A percentile compares a stretch with the other conserved stretches of the same genome.
These are phyloP conservation scores for Paratilapia polleni DNA, from an alignment of 2,113 vertebrate species.

Conservation along the genomic window DNA sequence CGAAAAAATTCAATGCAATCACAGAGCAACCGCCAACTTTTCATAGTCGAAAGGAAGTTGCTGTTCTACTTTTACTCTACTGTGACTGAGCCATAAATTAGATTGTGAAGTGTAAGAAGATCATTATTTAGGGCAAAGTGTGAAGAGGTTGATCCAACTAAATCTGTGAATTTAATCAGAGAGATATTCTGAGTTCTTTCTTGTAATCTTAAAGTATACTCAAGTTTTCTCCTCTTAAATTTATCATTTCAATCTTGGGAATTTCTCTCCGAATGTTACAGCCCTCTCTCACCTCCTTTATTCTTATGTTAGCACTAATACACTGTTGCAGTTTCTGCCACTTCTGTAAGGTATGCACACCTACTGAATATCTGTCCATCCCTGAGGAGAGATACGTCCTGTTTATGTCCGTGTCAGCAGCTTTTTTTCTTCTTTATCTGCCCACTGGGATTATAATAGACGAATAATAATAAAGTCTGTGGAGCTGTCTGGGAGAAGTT, in stretches of 20 bases:
- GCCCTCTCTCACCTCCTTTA: not conserved
- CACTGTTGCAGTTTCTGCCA: not conserved
- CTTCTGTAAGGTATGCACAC: not conserved
- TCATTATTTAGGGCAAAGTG: too few species aligned
- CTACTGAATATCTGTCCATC: not conserved
- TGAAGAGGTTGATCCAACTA: too few species aligned
- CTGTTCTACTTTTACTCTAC: too few species aligned
- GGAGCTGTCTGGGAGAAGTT: not conserved
- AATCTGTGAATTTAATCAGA: too few species aligned
- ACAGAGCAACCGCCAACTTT: not conserved
- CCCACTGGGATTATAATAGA: not conserved
- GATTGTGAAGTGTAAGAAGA: too few species aligned
- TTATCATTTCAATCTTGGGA: not conserved
- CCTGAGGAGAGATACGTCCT: not conserved
- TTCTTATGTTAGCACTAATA: not conserved
- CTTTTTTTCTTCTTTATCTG: not conserved
- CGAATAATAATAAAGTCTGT: not conserved
- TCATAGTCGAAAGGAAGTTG: not conserved
- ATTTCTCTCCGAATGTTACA: not conserved
- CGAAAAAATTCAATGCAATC: not conserved
- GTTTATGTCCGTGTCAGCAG: too few species aligned
- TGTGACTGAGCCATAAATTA: too few species aligned
- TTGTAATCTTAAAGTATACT: not conserved
- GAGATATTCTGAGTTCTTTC: too few species aligned
- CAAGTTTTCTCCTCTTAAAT: not conserved